Evolutionary conservation across 2,888 invertebrate species (phyloP).

Genomic region (Amorpha juglandis): DNA sequence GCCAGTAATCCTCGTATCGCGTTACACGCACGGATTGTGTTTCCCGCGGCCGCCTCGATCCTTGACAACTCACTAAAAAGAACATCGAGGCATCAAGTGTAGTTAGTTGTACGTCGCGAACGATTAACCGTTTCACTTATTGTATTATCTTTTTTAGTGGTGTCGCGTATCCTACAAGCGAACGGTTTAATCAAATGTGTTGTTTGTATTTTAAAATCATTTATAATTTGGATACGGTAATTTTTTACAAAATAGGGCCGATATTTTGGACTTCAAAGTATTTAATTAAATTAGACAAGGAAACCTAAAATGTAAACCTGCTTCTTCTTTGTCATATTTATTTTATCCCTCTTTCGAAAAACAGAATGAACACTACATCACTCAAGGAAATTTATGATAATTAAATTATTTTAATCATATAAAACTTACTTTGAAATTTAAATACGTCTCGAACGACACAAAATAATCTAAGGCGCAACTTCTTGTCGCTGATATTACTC

Average conservation of each 20-base stretch:
- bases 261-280: no score
- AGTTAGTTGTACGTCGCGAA: neutral
- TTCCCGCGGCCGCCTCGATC: constrained; percentile 35
- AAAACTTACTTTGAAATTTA: neutral
- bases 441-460: neutral
- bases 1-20: constrained; percentile 50
- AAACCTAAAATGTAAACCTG: no score
- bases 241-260: no score
- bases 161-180: neutral
- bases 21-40: constrained; percentile 54
- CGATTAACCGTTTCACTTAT: constrained; percentile 19
- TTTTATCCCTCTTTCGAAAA: no score
- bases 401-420: neutral
- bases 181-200: neutral
- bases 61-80: constrained; percentile 24
- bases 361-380: neutral
- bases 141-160: neutral
- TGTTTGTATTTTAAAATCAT: neutral
- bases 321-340: no score
- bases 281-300: no score
- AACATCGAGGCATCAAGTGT: constrained; percentile 4
- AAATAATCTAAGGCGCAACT: neutral
- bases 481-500: neutral
- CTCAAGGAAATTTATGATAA: neutral
- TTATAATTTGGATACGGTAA: no score